Base-by-base conservation (phyloP, 1,140 invertebrate species). In the Elymnias hypermnestra region DNA sequence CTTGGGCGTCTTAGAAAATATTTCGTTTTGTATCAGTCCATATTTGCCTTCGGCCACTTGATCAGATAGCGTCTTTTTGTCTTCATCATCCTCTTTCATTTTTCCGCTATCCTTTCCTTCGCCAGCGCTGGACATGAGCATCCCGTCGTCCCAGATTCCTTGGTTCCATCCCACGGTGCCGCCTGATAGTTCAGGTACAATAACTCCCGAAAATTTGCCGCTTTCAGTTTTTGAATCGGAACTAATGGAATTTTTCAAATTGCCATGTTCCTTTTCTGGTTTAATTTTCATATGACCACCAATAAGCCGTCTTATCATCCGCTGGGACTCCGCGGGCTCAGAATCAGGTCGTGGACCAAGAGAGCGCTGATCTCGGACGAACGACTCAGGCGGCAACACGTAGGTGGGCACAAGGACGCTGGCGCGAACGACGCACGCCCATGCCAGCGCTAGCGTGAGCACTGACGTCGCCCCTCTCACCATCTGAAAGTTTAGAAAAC, bases 1-100 rank as follows among this genome's bases (percentile, higher is more conserved):
- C 63, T 92, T 90, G 1, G 91, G 89, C 4, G 87, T 78, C 5
- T 89, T 88, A 0, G 88, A 65, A 65, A 94, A 94, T 35, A 96
- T 88, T 78, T 96, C 94, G 66, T 93, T 92, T 61, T 96, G 94
- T 51, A 97, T 94, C 0, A 96, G 82, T 1, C 94, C 94, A 71
- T 97, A 97, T 83, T 95, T 96, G 5, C 94, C 94, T 64, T 95
- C 94, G 28, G 93, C 91, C 36, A 95, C 93, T 82, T 95, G 94
- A 74, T 95, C 93, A 0, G 93, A 90, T 15, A 95, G 83, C 1
- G 94, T 95, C 68, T 95, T 95, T 61, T 91, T 93, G 6, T 92
- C 91, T 36, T 95, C 94, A 38, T 93, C 92, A 12, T 90, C 90
- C 44, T 86, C 87, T 39, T 84, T 81, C 15, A 78, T 70, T 57